A percentile compares a stretch with the other conserved stretches of the same genome.
Conservation (phyloP, 2,888 invertebrate species). For the Leptogaster cylindrica region DNA sequence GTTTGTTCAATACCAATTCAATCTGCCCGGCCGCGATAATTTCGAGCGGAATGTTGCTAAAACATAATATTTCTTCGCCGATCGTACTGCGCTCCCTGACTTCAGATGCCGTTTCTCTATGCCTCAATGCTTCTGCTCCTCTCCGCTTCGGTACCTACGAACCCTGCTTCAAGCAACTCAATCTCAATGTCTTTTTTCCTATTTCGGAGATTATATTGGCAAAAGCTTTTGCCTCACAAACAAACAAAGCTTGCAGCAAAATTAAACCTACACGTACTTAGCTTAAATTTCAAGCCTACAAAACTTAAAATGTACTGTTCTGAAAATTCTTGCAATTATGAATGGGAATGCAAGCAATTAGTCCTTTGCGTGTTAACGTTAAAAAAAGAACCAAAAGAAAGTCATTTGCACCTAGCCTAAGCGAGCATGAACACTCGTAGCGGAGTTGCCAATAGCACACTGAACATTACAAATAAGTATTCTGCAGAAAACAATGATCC, state of each 20-base stretch:
- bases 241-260: no score
- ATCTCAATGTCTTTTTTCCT: constrained; percentile 24
- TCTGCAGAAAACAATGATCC: no score
- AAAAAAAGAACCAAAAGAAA: no score
- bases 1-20: constrained; percentile 26
- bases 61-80: constrained; percentile 30
- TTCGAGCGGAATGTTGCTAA: constrained; percentile 34
- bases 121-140: no score
- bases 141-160: constrained; percentile 19
- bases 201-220: neutral
- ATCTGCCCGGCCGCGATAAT: constrained; percentile 36
- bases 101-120: no score
- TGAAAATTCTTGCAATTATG: constrained; percentile 31
- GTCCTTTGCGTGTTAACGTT: no score
- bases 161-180: neutral
- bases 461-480: no score
- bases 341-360: constrained; percentile 35
- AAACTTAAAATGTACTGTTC: constrained; percentile 36
- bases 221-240: constrained; percentile 13
- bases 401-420: no score
- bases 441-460: no score
- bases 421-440: no score
- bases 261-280: constrained; percentile 13
- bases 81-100: no score
- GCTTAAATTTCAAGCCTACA: constrained; percentile 19